phyloP scores from a whole-genome alignment of 2,113 vertebrate species.

The Poeciliopsis retropinna region DNA sequence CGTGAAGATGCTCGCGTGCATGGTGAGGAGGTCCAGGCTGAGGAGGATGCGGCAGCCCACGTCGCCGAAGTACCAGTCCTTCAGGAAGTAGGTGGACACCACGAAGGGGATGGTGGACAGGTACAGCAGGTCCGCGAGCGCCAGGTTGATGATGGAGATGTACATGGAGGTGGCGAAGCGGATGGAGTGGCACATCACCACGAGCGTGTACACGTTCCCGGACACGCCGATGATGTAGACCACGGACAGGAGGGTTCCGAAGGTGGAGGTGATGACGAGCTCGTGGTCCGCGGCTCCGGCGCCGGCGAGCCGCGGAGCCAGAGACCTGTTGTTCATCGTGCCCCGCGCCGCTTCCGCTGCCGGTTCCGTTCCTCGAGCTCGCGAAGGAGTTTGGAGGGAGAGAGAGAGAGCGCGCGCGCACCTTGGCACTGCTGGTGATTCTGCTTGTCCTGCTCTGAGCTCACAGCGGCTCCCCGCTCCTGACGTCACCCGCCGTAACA shows the following conservation, averaged over 20 bases:
- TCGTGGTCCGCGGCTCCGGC: constrained; percentile 67
- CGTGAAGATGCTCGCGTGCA: constrained; percentile 95
- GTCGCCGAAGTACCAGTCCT: constrained; percentile 94
- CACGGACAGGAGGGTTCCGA: constrained; percentile 87
- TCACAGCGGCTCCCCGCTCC: constrained; percentile 45
- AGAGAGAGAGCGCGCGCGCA: constrained; percentile 20
- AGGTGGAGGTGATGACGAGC: constrained; percentile 85
- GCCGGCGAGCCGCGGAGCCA: constrained; percentile 32
- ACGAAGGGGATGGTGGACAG: constrained; percentile 94
- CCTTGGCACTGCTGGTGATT: constrained; percentile 41
- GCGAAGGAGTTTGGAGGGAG: constrained; percentile 42
- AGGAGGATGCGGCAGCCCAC: constrained; percentile 89
- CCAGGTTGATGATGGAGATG: constrained; percentile 91
- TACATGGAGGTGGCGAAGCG: constrained; percentile 90
- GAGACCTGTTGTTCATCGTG: constrained; percentile 73
- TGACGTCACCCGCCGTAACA: constrained; percentile 74
- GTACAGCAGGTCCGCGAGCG: constrained; percentile 91
- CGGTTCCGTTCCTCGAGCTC: not conserved
- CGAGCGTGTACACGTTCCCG: constrained; percentile 91
- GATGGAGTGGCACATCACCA: constrained; percentile 90
- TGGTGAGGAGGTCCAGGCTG: constrained; percentile 91
- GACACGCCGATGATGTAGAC: constrained; percentile 88
- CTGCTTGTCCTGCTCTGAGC: constrained; percentile 20
- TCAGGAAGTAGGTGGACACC: constrained; percentile 91
- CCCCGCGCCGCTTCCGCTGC: not conserved